Percentiles rank a stretch among this genome's conserved stretches.
Evolutionary conservation across 2,797 vertebrate genomes (phyloP).

Genomic region (Orestias chungarensis): DNA sequence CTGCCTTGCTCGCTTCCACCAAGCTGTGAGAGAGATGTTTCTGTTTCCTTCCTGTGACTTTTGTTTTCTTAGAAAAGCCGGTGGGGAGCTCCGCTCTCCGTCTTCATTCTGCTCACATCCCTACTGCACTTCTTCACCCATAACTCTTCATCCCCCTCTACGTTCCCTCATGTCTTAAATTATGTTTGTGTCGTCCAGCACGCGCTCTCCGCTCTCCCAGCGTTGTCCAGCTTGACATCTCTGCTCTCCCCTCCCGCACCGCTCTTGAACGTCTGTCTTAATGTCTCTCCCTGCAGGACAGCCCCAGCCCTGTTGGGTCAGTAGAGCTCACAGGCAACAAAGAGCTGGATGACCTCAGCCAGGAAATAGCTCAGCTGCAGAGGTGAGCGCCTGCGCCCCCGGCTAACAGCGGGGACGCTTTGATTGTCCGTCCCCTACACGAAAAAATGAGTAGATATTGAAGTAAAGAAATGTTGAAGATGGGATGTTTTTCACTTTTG

Average conservation of each 20-base stretch:
- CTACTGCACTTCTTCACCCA: constrained; percentile 19
- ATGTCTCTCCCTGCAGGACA: constrained; percentile 81
- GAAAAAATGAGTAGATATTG: constrained; percentile 10
- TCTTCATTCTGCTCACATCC: constrained; percentile 23
- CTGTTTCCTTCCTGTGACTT: constrained; percentile 70
- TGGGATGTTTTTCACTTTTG: constrained; percentile 33
- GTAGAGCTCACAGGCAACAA: constrained; percentile 92
- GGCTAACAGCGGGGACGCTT: constrained; percentile 45
- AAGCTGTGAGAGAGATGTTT: constrained; percentile 53
- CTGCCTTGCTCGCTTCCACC: constrained; percentile 26
- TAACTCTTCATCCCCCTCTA: not conserved
- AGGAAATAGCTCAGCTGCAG: constrained; percentile 94
- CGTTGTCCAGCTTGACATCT: constrained; percentile 6
- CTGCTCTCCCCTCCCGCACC: not conserved
- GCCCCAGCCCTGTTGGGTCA: constrained; percentile 81
- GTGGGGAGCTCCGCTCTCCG: constrained; percentile 45
- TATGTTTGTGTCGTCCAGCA: not conserved
- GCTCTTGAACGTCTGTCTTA: constrained; percentile 26
- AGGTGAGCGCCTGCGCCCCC: constrained; percentile 81
- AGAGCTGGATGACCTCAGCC: constrained; percentile 93
- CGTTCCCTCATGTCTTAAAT: not conserved
- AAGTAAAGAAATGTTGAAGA: constrained; percentile 23
- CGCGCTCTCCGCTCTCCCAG: not conserved
- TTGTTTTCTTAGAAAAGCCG: constrained; percentile 59
- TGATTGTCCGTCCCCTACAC: constrained; percentile 60